A percentile compares a stretch with the other conserved stretches of the same genome.
These are phyloP conservation scores for Nomada ruficornis DNA, from an alignment of 2,888 invertebrate species.

Conservation along the genomic window DNA sequence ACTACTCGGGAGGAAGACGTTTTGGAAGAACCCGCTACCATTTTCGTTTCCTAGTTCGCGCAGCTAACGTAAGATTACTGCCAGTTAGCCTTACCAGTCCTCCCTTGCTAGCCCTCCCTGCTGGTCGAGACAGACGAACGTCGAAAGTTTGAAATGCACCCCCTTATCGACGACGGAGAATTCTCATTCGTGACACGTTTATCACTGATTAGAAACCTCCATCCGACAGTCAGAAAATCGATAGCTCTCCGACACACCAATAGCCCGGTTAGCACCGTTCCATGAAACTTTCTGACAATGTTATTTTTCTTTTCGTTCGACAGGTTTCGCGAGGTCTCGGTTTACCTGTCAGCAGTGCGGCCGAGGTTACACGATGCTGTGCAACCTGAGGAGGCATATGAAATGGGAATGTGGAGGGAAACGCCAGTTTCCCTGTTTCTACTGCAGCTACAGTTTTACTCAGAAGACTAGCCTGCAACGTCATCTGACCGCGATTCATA, in stretches of 20 bases:
- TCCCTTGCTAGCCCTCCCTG: too few relatives aligned
- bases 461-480: constrained; percentile 80
- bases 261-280: neutral
- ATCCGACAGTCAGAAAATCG: neutral
- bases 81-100: neutral
- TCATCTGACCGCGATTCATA: constrained; percentile 82
- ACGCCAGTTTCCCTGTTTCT: constrained; percentile 79
- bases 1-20: neutral
- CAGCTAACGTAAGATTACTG: neutral
- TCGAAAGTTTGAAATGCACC: neutral
- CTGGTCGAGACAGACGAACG: too few relatives aligned
- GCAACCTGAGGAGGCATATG: constrained; percentile 79
- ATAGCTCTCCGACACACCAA: neutral
- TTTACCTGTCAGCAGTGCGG: constrained; percentile 75
- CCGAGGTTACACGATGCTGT: constrained; percentile 74
- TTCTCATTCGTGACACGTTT: constrained; percentile 22
- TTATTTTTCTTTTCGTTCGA: constrained; percentile 64
- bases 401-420: constrained; percentile 83
- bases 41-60: neutral
- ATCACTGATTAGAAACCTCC: constrained; percentile 24
- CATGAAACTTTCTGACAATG: constrained; percentile 29
- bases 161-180: neutral
- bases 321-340: constrained; percentile 68
- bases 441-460: constrained; percentile 80
- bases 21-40: neutral